Base-by-base conservation (phyloP, 2,797 vertebrate species). In the Eulemur mongoz region DNA sequence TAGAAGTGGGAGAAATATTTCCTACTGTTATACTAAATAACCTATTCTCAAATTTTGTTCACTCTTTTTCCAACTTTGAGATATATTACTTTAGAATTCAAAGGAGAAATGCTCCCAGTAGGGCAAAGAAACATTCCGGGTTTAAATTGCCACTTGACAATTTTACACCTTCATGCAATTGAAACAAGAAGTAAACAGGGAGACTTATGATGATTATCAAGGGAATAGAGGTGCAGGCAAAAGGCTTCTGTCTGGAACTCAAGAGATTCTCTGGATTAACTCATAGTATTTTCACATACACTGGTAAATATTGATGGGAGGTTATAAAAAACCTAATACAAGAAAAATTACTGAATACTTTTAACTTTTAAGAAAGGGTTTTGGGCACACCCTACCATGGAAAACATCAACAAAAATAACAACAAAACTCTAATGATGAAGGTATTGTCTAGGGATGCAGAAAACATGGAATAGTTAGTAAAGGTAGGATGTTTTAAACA, bases 271-370 rank as follows among this genome's bases (percentile, higher is more conserved):
- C 23, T 86, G n/a, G 27, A 92, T 8, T 40, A 40, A 70, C 1
- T 91, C 30, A 52, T 57, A 40, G 25, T 38, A 83, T 76, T 90
- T 94, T 80, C 35, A 92, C 48, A 73, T 73, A 11, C 17, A 75
- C 15, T 82, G 27, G 20, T 35, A 96, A 82, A 89, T 93, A 86
- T 0, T 85, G 48, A 75, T 40, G 18, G 45, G 52, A 52, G 6
- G 4, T 65, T 70, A 43, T 9, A 50, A 63, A 25, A 73, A 91
- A 61, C 15, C 17, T 32, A 70, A 89, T 43, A 70, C 0, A 82
- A 35, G 27, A 27, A 73, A 32, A 83, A 79, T 75, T 45, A 78
- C 67, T 67, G 72, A 79, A 40, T 2, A 73, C 57, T 89, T n/a
- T 70, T 2, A 45, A 90, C 1, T 18, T 94, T 93, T 20, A 75